Percentiles rank a stretch among this genome's conserved stretches.
Evolutionary conservation across 2,113 vertebrate genomes (phyloP).

Genomic region (Syngnathus scovelli): DNA sequence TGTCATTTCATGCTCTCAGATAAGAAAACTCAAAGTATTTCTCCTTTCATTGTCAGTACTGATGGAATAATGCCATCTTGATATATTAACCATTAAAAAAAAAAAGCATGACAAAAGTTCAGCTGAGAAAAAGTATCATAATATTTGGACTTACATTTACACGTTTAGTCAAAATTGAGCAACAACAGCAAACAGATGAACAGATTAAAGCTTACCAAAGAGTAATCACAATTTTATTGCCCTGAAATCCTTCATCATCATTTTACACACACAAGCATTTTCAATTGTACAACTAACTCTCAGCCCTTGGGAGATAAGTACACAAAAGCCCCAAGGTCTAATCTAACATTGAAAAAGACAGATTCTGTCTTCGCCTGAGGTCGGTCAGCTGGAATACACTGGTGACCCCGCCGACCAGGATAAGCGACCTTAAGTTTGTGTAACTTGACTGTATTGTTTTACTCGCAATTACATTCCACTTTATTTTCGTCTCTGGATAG

Average conservation of each 20-base stretch:
- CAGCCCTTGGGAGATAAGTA: slow-evolving; percentile 26
- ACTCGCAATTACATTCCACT: background rate
- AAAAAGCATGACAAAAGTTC: background rate
- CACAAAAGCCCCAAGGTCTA: slow-evolving; percentile 44
- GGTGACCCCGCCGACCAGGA: too few species aligned
- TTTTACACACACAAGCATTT: slow-evolving; percentile 28
- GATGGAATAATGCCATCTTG: too few species aligned
- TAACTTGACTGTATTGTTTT: background rate
- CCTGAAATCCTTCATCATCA: slow-evolving; percentile 32
- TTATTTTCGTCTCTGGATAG: background rate
- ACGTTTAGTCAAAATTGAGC: slow-evolving; percentile 1
- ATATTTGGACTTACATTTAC: slow-evolving; percentile 12
- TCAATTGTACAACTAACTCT: slow-evolving; percentile 18
- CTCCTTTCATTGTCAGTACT: background rate
- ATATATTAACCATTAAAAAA: too few species aligned
- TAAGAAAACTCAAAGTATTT: background rate
- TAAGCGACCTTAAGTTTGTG: background rate
- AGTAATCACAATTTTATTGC: slow-evolving; percentile 20
- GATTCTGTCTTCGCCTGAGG: background rate
- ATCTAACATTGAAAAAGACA: slow-evolving; percentile 4
- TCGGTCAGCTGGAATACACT: too few species aligned
- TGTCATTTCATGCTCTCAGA: background rate
- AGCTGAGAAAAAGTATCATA: slow-evolving; percentile 5
- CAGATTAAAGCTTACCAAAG: slow-evolving; percentile 20
- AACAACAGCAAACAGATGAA: slow-evolving; percentile 16